Conservation (phyloP, 2,113 vertebrate genomes). For the Callaeas wilsoni region DNA sequence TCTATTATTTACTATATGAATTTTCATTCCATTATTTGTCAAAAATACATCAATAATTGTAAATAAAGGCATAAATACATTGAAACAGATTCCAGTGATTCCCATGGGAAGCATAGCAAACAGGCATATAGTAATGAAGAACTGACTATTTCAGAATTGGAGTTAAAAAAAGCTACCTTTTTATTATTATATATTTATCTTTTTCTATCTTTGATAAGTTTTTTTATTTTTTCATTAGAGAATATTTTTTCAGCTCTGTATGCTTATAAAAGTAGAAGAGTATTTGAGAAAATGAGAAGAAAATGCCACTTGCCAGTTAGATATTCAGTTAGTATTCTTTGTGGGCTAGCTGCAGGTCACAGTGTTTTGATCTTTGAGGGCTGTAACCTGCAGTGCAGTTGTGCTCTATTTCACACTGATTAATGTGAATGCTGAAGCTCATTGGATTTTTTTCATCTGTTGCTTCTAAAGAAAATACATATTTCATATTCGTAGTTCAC, state of each 20-base stretch:
- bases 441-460: background rate
- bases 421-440: background rate
- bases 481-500: background rate
- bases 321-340: background rate
- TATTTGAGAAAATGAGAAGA: background rate
- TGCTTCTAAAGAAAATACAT: background rate
- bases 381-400: background rate
- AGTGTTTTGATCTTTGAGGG: background rate
- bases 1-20: background rate
- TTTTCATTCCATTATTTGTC: background rate
- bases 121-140: background rate
- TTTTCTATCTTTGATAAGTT: background rate
- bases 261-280: background rate
- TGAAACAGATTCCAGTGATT: background rate
- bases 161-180: background rate
- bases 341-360: background rate
- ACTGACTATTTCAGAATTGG: background rate
- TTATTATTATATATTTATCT: background rate
- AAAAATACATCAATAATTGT: background rate
- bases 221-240: background rate
- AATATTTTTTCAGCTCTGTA: background rate
- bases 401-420: background rate
- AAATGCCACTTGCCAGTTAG: background rate
- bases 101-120: background rate
- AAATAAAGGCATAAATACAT: background rate